Percentiles rank a stretch among this genome's conserved stretches.
phyloP scores from a whole-genome alignment of 2,888 invertebrate species.

The Drosophila sordidapex region DNA sequence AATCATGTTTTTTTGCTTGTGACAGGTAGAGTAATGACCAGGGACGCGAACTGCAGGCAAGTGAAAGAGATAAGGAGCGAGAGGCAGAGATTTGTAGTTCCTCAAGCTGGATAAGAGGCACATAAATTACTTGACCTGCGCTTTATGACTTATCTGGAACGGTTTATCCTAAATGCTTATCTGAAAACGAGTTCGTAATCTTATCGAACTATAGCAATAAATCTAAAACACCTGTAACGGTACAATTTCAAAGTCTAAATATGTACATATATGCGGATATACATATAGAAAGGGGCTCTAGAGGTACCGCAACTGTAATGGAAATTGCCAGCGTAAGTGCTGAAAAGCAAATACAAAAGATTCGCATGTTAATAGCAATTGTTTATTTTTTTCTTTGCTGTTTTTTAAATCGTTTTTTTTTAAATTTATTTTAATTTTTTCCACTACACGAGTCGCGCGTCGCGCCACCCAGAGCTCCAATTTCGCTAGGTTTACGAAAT shows the following conservation, averaged over 20 bases:
- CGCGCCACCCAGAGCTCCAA: conserved; percentile 43
- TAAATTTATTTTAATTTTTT: conserved; percentile 13
- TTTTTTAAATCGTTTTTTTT: background rate
- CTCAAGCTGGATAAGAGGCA: conserved; percentile 17
- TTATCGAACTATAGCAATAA: conserved; percentile 49
- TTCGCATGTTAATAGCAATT: conserved; percentile 59
- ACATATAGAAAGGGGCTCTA: background rate
- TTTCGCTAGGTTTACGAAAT: conserved; percentile 62
- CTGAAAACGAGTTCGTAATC: conserved; percentile 38
- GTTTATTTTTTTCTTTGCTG: background rate
- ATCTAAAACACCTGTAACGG: conserved; percentile 44
- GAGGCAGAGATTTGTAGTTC: conserved; percentile 4
- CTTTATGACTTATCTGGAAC: conserved; percentile 51
- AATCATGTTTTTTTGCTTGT: conserved; percentile 46
- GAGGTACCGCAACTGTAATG: conserved; percentile 29
- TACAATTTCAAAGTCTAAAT: conserved; percentile 40
- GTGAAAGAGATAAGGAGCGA: background rate
- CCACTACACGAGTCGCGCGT: conserved; percentile 56
- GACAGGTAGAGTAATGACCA: conserved; percentile 30
- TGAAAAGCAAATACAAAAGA: conserved; percentile 43
- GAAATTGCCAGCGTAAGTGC: conserved; percentile 53
- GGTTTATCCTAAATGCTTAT: conserved; percentile 48
- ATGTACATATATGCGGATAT: background rate
- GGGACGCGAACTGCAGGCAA: conserved; percentile 9
- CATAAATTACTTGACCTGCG: conserved; percentile 33